These are phyloP conservation scores for Crocodylus rhombifer DNA, from an alignment of 2,797 vertebrate species.

Conservation along the genomic window DNA sequence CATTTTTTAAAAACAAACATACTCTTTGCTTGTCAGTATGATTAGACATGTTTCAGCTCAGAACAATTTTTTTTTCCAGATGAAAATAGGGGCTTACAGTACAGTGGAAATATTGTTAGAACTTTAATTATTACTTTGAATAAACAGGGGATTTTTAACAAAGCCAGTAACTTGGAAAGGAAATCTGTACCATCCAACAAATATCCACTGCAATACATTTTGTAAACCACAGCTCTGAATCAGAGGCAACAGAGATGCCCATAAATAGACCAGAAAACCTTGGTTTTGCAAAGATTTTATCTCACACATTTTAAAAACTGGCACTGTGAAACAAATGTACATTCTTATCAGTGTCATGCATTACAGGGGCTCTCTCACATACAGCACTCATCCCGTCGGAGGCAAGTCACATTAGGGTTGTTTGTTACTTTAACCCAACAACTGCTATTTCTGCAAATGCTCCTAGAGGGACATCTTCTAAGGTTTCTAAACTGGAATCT, in stretches of 20 bases:
- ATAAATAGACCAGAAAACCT: neutral
- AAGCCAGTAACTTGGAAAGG: neutral
- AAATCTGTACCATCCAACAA: neutral
- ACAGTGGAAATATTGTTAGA: neutral
- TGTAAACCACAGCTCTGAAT: neutral
- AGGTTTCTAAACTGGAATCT: constrained; percentile 32
- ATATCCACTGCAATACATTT: neutral
- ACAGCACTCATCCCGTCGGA: neutral
- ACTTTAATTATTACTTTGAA: neutral
- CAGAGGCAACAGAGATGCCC: neutral
- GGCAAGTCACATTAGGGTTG: neutral
- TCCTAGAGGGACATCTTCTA: constrained; percentile 18
- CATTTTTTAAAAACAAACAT: neutral
- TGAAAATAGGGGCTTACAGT: neutral
- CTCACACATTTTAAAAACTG: neutral
- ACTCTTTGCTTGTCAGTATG: neutral
- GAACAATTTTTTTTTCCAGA: neutral
- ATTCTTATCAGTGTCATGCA: neutral
- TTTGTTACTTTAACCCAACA: constrained; percentile 38
- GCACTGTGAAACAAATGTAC: neutral
- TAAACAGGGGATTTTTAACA: neutral
- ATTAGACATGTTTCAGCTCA: neutral
- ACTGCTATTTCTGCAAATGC: constrained; percentile 47
- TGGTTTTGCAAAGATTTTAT: neutral
- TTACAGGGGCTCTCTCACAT: neutral